phyloP scores from a whole-genome alignment of 2,797 vertebrate species.

The Antrozous pallidus region DNA sequence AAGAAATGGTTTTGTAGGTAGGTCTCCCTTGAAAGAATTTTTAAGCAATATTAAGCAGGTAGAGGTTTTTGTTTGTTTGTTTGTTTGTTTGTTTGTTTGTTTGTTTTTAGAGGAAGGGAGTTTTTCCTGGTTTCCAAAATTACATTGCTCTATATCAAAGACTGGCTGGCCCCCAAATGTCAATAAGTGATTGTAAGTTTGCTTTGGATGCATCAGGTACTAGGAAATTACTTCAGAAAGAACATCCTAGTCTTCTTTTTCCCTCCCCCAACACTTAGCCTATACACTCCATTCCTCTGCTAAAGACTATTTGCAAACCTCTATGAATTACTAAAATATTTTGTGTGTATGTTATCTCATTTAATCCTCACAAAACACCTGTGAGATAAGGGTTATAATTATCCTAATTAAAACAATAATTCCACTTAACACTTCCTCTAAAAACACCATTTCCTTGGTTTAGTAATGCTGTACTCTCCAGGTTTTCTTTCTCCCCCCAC shows the following conservation, averaged over 20 bases:
- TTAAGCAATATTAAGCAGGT: neutral
- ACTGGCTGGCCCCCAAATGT: neutral
- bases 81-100: neutral
- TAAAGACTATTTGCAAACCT: neutral
- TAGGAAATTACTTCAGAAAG: neutral
- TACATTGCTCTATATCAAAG: neutral
- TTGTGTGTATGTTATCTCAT: slow-evolving; percentile 38
- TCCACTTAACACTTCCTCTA: neutral
- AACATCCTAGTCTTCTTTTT: neutral
- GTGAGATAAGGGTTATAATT: slow-evolving; percentile 41
- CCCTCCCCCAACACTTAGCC: neutral
- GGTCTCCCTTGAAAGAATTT: neutral
- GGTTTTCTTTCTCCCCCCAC: neutral
- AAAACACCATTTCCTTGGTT: slow-evolving; percentile 8
- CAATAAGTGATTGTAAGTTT: neutral
- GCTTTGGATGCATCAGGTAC: neutral
- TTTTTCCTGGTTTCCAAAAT: slow-evolving; percentile 12
- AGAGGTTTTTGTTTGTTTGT: neutral
- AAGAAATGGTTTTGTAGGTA: neutral
- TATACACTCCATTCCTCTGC: neutral
- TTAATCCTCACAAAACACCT: slow-evolving; percentile 41
- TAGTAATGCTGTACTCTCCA: neutral
- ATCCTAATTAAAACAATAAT: slow-evolving; percentile 53
- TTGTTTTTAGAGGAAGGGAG: neutral
- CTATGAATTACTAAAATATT: slow-evolving; percentile 6